Conservation (phyloP, 2,888 invertebrate genomes). For the Meganola albula region DNA sequence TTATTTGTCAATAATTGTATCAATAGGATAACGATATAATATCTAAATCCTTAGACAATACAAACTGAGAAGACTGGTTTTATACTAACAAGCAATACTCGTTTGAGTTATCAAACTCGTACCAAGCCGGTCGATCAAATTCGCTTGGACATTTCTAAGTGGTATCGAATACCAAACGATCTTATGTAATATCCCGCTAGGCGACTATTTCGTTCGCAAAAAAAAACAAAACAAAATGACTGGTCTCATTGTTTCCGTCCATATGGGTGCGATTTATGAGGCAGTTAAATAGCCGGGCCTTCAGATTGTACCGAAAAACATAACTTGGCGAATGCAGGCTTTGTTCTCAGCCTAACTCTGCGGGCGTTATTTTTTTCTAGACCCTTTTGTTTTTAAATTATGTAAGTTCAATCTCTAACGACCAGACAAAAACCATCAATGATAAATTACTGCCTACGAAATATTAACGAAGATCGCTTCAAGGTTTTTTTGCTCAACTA, state of each 20-base stretch:
- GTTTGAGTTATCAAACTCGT: conserved; percentile 28
- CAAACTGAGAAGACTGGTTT: conserved; percentile 15
- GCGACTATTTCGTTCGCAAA: conserved; percentile 42
- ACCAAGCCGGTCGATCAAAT: conserved; percentile 31
- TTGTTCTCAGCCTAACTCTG: conserved; percentile 58
- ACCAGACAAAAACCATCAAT: conserved; percentile 47
- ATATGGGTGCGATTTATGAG: conserved; percentile 64
- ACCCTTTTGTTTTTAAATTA: conserved; percentile 70
- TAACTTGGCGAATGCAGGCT: conserved; percentile 54
- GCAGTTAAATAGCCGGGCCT: conserved; percentile 56
- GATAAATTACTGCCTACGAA: conserved; percentile 47
- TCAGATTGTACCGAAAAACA: conserved; percentile 50
- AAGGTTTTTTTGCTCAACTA: conserved; percentile 9
- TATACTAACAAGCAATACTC: conserved; percentile 30
- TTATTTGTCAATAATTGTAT: too few relatives aligned
- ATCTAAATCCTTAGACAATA: too few relatives aligned
- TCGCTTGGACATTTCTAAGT: conserved; percentile 36
- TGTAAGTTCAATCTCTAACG: conserved; percentile 54
- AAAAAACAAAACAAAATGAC: conserved; percentile 45
- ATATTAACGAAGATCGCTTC: conserved; percentile 32
- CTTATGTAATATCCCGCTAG: conserved; percentile 53
- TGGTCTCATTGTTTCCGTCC: conserved; percentile 63
- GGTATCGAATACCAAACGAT: conserved; percentile 37
- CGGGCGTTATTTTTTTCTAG: conserved; percentile 53
- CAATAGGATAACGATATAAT: too few relatives aligned